Evolutionary conservation across 2,888 invertebrate genomes (phyloP).

Genomic region (Drosophila demipolita): DNA sequence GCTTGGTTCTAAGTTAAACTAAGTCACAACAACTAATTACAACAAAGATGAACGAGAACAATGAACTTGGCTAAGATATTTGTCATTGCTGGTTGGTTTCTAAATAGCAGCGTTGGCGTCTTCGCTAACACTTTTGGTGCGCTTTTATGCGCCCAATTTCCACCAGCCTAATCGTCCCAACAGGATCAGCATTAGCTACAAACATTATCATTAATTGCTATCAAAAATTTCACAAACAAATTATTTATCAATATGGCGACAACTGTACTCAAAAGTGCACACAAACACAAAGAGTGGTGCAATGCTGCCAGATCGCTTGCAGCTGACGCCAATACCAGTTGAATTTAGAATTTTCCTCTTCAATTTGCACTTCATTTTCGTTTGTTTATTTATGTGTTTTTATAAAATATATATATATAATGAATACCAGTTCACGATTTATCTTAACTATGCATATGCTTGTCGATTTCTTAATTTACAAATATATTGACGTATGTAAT

Average conservation of each 20-base stretch:
- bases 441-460: conserved; percentile 25
- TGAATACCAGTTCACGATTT: conserved; percentile 20
- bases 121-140: conserved; percentile 63
- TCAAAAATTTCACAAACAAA: conserved; percentile 8
- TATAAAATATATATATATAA: conserved; percentile 50
- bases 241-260: conserved; percentile 51
- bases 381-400: conserved; percentile 47
- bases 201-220: neutral
- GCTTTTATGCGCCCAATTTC: neutral
- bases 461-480: conserved; percentile 25
- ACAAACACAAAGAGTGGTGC: conserved; percentile 28
- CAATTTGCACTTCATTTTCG: conserved; percentile 41
- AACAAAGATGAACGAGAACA: conserved; percentile 17
- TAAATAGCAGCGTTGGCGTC: conserved; percentile 71
- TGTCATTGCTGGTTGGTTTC: conserved; percentile 72
- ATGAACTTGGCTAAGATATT: conserved; percentile 65
- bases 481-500: conserved; percentile 16
- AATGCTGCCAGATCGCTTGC: conserved; percentile 42
- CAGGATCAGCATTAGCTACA: neutral
- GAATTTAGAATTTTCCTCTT: neutral
- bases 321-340: conserved; percentile 11
- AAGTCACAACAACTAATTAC: conserved; percentile 23
- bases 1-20: conserved; percentile 58
- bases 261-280: conserved; percentile 46
- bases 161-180: neutral